Evolutionary conservation across 2,797 vertebrate species (phyloP).

Genomic region (Petrocephalus schoutedeni): DNA sequence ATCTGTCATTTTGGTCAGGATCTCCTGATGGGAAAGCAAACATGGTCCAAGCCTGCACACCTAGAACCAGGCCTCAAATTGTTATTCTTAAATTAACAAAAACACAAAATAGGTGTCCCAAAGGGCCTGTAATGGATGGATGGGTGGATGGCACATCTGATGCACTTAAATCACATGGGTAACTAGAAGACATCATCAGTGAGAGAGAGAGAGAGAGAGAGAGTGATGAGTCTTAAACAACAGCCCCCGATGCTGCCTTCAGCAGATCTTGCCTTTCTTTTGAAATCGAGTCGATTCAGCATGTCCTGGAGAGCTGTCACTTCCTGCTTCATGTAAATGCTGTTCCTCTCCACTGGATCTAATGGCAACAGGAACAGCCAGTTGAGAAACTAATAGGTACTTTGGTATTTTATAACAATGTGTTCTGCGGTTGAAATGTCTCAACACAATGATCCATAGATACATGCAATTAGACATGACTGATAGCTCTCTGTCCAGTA

Average conservation of each 20-base stretch:
- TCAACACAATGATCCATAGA: background rate
- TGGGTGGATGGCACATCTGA: background rate
- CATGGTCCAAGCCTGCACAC: background rate
- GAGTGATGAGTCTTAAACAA: background rate
- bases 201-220: background rate
- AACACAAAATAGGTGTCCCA: background rate
- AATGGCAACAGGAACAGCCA: conserved; percentile 28
- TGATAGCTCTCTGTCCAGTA: background rate
- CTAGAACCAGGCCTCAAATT: background rate
- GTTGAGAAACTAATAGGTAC: background rate
- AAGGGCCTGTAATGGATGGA: background rate
- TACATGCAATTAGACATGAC: background rate
- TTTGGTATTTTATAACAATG: background rate
- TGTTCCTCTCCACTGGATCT: conserved; percentile 82
- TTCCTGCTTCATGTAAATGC: conserved; percentile 77
- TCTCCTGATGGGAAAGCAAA: conserved; percentile 63
- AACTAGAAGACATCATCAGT: background rate
- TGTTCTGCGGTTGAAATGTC: background rate
- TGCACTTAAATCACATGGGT: background rate
- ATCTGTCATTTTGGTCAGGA: conserved; percentile 78
- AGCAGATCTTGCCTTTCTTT: conserved; percentile 78
- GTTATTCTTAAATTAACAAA: background rate
- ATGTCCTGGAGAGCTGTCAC: conserved; percentile 83
- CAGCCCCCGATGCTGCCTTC: background rate
- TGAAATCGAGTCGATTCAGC: conserved; percentile 88